Percentiles rank a stretch among this genome's conserved stretches.
Evolutionary conservation across 2,888 invertebrate genomes (phyloP).

Genomic region (Euzophera pinguis): DNA sequence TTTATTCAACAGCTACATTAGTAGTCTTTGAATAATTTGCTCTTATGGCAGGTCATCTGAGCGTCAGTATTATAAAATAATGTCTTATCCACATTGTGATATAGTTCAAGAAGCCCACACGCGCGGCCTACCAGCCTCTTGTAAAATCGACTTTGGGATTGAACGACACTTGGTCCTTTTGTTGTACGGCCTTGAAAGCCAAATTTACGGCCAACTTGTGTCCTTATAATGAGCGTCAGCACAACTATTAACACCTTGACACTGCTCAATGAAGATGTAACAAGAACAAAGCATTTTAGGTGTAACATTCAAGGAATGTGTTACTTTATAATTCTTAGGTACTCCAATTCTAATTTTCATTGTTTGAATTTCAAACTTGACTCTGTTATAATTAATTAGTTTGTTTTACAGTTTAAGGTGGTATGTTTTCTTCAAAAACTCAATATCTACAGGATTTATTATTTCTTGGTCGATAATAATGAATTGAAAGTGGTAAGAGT

Average conservation of each 20-base stretch:
- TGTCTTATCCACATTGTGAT: conserved; percentile 39
- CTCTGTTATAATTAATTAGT: neutral
- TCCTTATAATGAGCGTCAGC: conserved; percentile 64
- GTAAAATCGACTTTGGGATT: conserved; percentile 72
- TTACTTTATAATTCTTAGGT: too few relatives aligned
- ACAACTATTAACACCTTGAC: conserved; percentile 69
- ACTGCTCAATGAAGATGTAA: conserved; percentile 64
- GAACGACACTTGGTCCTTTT: conserved; percentile 69
- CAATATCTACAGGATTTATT: too few relatives aligned
- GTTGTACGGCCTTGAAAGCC: conserved; percentile 65
- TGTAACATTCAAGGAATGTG: neutral
- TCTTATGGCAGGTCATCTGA: too few relatives aligned
- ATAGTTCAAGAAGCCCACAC: conserved; percentile 58
- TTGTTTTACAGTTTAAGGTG: too few relatives aligned
- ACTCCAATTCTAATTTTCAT: too few relatives aligned
- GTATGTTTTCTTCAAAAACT: too few relatives aligned
- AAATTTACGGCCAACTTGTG: conserved; percentile 69
- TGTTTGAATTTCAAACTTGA: too few relatives aligned
- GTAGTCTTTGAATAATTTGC: too few relatives aligned
- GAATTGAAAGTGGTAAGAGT: too few relatives aligned
- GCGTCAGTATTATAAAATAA: neutral
- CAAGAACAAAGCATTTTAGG: conserved; percentile 5
- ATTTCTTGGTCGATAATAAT: too few relatives aligned
- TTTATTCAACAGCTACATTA: too few relatives aligned
- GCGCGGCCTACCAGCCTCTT: conserved; percentile 71